Percentiles rank a stretch among this genome's conserved stretches.
These are phyloP conservation scores for Aphaenogaster ashmeadi DNA, from an alignment of 1,140 invertebrate genomes.

Conservation along the genomic window DNA sequence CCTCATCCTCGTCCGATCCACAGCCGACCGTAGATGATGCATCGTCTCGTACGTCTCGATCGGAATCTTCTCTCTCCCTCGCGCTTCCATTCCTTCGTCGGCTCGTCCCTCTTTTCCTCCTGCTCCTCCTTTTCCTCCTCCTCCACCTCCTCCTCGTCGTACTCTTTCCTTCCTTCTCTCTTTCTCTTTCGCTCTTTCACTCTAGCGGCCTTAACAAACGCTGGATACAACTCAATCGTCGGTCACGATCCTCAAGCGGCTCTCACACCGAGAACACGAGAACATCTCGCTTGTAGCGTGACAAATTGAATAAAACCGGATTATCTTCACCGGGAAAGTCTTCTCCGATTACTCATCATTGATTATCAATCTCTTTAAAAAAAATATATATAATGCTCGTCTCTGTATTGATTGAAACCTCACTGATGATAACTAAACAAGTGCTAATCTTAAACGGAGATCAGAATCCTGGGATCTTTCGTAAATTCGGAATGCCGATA, in stretches of 20 bases:
- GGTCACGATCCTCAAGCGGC: slow-evolving; percentile 77
- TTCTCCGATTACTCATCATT: slow-evolving; percentile 46
- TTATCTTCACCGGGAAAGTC: background rate
- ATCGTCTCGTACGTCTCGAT: slow-evolving; percentile 75
- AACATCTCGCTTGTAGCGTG: slow-evolving; percentile 29
- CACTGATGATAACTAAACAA: background rate
- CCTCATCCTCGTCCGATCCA: slow-evolving; percentile 72
- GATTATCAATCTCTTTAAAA: slow-evolving; percentile 16
- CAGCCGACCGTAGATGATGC: slow-evolving; percentile 75
- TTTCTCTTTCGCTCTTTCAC: slow-evolving; percentile 44
- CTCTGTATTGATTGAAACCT: background rate
- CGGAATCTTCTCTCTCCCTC: slow-evolving; percentile 52
- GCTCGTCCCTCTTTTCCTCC: slow-evolving; percentile 37
- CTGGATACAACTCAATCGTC: slow-evolving; percentile 79
- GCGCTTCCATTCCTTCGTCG: slow-evolving; percentile 34
- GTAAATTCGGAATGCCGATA: slow-evolving; percentile 1
- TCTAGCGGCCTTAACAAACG: slow-evolving; percentile 76
- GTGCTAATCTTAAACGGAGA: slow-evolving; percentile 1
- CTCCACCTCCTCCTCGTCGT: background rate
- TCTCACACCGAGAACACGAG: slow-evolving; percentile 64
- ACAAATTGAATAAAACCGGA: slow-evolving; percentile 44
- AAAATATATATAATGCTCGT: background rate
- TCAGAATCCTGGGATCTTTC: background rate
- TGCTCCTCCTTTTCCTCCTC: background rate
- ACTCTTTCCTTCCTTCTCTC: background rate